Conservation (phyloP, 1,140 invertebrate species). For the Heliconius himera region DNA sequence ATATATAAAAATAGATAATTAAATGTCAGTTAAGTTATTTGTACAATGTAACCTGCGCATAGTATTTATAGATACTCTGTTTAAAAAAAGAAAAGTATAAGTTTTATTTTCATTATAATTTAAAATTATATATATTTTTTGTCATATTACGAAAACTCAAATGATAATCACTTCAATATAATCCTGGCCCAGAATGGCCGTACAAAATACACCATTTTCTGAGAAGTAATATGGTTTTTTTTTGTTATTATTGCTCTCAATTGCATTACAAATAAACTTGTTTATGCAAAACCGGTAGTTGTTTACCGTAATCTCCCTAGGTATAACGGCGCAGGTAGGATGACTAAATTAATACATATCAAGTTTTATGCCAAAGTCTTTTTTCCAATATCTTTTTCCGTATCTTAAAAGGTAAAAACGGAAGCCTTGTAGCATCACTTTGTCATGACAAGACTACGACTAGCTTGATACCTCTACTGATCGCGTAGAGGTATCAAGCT, state of each 20-base stretch:
- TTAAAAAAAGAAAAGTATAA: too few relatives aligned
- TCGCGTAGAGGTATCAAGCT: too few relatives aligned
- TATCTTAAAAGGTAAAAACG: too few relatives aligned
- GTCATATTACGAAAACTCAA: background rate
- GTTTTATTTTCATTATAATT: too few relatives aligned
- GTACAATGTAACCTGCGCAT: too few relatives aligned
- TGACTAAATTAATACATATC: background rate
- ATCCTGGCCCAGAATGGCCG: background rate
- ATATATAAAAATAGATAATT: too few relatives aligned
- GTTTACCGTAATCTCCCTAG: conserved; percentile 43
- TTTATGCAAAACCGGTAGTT: conserved; percentile 41
- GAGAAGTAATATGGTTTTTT: conserved; percentile 4
- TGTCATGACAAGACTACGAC: too few relatives aligned
- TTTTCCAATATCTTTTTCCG: background rate
- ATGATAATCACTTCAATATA: background rate
- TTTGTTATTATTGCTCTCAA: conserved; percentile 19
- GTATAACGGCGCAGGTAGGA: conserved; percentile 40
- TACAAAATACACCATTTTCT: background rate
- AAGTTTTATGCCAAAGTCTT: background rate
- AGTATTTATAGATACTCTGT: too few relatives aligned
- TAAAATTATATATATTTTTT: background rate
- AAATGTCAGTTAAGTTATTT: too few relatives aligned
- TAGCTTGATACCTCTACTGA: too few relatives aligned
- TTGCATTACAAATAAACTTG: conserved; percentile 27
- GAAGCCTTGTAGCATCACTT: too few relatives aligned